Evolutionary conservation across 2,888 invertebrate species (phyloP), one percentile per base, ranked within the genome.

Genomic region (Nasonovia ribisnigri): DNA sequence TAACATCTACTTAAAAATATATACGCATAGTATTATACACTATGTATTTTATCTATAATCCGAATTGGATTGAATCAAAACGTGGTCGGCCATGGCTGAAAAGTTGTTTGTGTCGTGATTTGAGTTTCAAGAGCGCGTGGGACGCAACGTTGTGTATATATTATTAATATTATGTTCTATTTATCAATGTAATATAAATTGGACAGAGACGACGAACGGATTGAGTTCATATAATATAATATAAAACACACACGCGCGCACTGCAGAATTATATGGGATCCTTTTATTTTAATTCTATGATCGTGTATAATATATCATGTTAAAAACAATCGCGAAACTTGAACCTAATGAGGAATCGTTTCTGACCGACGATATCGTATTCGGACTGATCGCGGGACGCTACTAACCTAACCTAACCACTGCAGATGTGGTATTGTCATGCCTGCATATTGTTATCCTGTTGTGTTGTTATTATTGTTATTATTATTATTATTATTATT

Each of bases 321-420:
- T 48, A 48, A 77, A 90, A 90, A 77, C 67, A 48, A 67, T 90
- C 46, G 36, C 13, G 90, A 90, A 90, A 90, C 90, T 90, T 36
- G 90, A 90, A 48, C 77, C 77, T 90, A 77, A 77, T 90, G 77
- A 90, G 48, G 77, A 77, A 54, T 88, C 24, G 77, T 77, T 36
- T 77, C 20, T 77, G 36, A 42, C 36, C 77, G 77, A 77, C 20
- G 36, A 77, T 77, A 77, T 77, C 77, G 36, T 77, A 36, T 77
- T 77, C 77, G 84, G 84, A 88, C 11, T 11, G 88, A 88, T 57
- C 26, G 42, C 42, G 42, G 26, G 36, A 36, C 36, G 11, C 36
- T n/a, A n/a, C n/a, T n/a, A n/a, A n/a, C n/a, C n/a, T n/a, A n/a
- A n/a, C n/a, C n/a, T n/a, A 6, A 48, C n/a, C n/a, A 16, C 48